phyloP scores from a whole-genome alignment of 2,797 vertebrate species.

The Ctenopoma kingsleyae region DNA sequence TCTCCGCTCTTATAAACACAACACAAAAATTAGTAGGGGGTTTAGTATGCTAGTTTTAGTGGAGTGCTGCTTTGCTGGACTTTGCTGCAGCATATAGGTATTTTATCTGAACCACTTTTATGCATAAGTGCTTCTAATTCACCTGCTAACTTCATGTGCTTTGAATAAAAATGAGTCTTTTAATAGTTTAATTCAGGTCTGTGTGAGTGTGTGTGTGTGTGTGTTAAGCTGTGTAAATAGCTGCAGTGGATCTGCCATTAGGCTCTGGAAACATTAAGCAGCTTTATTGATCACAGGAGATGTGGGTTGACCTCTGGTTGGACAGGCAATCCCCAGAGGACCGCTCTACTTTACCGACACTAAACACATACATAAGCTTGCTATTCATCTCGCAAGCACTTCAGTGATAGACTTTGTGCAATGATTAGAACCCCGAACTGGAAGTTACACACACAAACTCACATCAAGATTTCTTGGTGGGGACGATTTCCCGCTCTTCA shows the following conservation, averaged over 20 bases:
- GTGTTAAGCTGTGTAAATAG: constrained; percentile 47
- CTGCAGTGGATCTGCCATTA: constrained; percentile 51
- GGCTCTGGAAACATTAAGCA: constrained; percentile 50
- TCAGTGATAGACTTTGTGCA: constrained; percentile 46
- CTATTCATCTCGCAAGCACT: constrained; percentile 34
- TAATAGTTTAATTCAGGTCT: constrained; percentile 16
- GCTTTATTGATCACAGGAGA: constrained; percentile 72
- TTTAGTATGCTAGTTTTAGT: constrained; percentile 21
- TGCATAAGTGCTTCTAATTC: constrained; percentile 32
- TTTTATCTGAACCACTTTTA: constrained; percentile 9
- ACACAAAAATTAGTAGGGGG: constrained; percentile 6
- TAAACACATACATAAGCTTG: constrained; percentile 45
- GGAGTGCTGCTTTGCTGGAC: constrained; percentile 23
- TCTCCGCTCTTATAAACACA: constrained; percentile 17
- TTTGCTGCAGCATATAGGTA: constrained; percentile 1
- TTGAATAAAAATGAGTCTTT: neutral
- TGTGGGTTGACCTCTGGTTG: constrained; percentile 67
- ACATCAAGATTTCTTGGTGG: constrained; percentile 10
- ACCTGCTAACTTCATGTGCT: constrained; percentile 9
- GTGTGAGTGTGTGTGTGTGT: constrained; percentile 8
- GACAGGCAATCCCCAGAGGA: constrained; percentile 49
- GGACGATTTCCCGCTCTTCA: constrained; percentile 17
- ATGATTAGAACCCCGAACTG: constrained; percentile 53
- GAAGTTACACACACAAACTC: constrained; percentile 36
- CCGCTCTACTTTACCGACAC: constrained; percentile 26